Evolutionary conservation across 2,888 invertebrate genomes (phyloP).

Genomic region (Caenorhabditis wallacei): DNA sequence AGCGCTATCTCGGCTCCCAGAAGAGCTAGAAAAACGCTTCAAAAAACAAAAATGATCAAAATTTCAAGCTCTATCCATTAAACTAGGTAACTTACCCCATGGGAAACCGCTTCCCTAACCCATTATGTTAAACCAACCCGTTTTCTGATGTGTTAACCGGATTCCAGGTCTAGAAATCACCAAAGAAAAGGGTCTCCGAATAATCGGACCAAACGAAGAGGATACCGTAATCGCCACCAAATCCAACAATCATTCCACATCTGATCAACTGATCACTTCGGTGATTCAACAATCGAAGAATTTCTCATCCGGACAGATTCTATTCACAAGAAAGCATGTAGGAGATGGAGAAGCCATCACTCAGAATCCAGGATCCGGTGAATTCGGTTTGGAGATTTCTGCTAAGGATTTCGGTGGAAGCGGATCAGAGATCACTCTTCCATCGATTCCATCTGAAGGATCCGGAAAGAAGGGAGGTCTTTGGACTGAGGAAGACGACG

Average conservation of each 20-base stretch:
- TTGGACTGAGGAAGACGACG: conserved; percentile 52
- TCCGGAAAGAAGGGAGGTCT: conserved; percentile 16
- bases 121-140: conserved; percentile 13
- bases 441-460: conserved; percentile 8
- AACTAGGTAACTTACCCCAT: not conserved
- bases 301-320: conserved; percentile 72
- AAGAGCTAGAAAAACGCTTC: too few species aligned
- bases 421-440: conserved; percentile 17
- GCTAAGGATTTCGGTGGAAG: conserved; percentile 26
- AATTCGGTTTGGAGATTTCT: conserved; percentile 65
- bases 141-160: conserved; percentile 33
- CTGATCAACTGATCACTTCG: conserved; percentile 58
- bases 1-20: too few species aligned
- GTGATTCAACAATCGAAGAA: conserved; percentile 65
- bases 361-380: conserved; percentile 44
- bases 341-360: conserved; percentile 50
- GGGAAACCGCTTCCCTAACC: not conserved
- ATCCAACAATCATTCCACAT: conserved; percentile 47
- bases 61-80: not conserved
- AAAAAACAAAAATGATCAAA: too few species aligned
- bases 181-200: conserved; percentile 66
- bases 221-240: conserved; percentile 49
- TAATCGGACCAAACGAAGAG: conserved; percentile 64
- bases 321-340: conserved; percentile 69
- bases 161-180: conserved; percentile 65